Conservation (phyloP, 2,113 vertebrate genomes). For the Phocoena phocoena region DNA sequence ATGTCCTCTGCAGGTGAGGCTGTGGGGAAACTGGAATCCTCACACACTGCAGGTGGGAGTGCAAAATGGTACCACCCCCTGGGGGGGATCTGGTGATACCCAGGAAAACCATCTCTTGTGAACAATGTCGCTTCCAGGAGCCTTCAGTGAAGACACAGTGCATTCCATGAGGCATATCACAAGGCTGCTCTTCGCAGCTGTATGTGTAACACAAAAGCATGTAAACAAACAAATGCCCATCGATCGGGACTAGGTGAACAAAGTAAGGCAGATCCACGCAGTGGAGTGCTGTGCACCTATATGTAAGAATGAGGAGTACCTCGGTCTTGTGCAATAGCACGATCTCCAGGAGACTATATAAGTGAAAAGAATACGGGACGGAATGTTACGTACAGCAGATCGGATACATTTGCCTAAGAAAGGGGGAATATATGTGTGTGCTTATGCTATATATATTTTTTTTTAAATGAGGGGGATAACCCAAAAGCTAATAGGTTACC, state of each 20-base stretch:
- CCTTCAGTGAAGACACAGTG: background rate
- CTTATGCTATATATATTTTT: no score
- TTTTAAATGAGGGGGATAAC: background rate
- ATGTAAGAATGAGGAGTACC: background rate
- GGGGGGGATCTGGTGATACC: background rate
- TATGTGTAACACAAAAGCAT: background rate
- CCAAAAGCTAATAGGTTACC: background rate
- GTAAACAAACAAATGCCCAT: background rate
- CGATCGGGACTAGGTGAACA: background rate
- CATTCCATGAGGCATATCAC: background rate
- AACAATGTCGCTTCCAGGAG: background rate
- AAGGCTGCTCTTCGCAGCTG: background rate
- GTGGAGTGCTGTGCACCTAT: background rate
- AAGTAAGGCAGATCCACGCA: background rate
- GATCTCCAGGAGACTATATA: background rate
- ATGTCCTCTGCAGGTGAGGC: no score
- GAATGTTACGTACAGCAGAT: background rate
- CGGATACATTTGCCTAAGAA: background rate
- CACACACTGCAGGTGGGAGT: background rate
- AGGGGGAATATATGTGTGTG: background rate
- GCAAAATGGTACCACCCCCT: background rate
- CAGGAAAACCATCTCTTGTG: background rate
- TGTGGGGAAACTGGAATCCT: background rate
- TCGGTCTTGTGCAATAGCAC: background rate
- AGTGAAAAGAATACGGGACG: background rate